Evolutionary conservation across 2,888 invertebrate genomes (phyloP).

Genomic region (Chloroclystis v-ata): DNA sequence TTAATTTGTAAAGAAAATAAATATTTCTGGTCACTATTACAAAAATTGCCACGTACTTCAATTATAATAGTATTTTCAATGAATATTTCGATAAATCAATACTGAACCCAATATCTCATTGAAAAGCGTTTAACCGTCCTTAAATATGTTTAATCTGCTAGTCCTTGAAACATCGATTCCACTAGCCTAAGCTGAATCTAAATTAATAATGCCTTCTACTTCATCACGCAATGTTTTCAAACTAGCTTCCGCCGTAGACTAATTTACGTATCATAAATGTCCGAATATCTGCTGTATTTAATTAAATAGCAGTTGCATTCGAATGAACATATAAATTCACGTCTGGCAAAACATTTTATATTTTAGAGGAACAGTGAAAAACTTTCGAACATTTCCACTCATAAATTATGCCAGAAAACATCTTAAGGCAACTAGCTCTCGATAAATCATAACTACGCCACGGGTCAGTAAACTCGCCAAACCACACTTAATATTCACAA

Average conservation of each 20-base stretch:
- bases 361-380: not conserved
- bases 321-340: not conserved
- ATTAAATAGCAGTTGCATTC: not conserved
- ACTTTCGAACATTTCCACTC: not conserved
- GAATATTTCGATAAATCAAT: not conserved
- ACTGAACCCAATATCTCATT: not conserved
- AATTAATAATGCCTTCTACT: slow-evolving; percentile 18
- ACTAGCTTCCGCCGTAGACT: slow-evolving; percentile 11
- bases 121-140: not conserved
- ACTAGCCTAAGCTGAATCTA: slow-evolving; percentile 4
- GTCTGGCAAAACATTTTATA: not conserved
- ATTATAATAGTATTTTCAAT: not conserved
- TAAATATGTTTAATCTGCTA: not conserved
- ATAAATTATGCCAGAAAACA: slow-evolving; percentile 9
- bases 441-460: slow-evolving; percentile 4
- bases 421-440: slow-evolving; percentile 9
- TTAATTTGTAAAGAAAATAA: not conserved
- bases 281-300: not conserved
- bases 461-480: slow-evolving; percentile 1
- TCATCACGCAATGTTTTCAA: slow-evolving; percentile 16
- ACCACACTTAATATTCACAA: slow-evolving; percentile 4
- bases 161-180: slow-evolving; percentile 13
- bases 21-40: no score
- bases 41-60: no score
- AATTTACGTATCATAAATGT: not conserved